phyloP scores from a whole-genome alignment of 2,797 vertebrate species.

The Hippopotamyrus pictus region DNA sequence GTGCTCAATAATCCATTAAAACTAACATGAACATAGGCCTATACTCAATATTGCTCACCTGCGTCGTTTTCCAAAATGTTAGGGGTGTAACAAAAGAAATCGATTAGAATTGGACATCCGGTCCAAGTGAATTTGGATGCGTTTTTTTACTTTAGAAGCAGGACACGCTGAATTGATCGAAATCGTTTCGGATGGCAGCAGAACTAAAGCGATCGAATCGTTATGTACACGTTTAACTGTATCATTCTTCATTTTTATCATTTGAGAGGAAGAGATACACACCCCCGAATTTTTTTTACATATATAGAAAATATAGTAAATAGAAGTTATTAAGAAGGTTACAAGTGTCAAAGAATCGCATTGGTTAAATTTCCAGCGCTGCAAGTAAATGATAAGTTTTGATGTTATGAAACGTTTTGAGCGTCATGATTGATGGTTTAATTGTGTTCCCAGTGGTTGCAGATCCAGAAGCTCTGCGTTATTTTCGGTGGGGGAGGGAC shows the following conservation, averaged over 20 bases:
- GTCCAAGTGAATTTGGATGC: background rate
- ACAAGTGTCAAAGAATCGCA: background rate
- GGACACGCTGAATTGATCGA: background rate
- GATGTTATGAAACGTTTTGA: background rate
- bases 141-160: background rate
- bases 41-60: background rate
- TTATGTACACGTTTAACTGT: background rate
- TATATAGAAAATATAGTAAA: background rate
- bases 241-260: background rate
- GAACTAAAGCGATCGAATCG: background rate
- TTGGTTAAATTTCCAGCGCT: background rate
- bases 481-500: background rate
- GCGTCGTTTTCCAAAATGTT: background rate
- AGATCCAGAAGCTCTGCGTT: background rate
- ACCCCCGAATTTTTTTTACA: background rate
- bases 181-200: background rate
- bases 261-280: background rate
- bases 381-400: background rate
- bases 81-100: background rate
- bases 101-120: background rate
- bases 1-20: background rate
- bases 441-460: background rate
- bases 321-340: background rate
- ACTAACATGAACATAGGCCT: background rate
- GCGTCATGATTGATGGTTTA: background rate